phyloP scores from a whole-genome alignment of 2,113 vertebrate species.

The Cyphomyrus discorhynchus region DNA sequence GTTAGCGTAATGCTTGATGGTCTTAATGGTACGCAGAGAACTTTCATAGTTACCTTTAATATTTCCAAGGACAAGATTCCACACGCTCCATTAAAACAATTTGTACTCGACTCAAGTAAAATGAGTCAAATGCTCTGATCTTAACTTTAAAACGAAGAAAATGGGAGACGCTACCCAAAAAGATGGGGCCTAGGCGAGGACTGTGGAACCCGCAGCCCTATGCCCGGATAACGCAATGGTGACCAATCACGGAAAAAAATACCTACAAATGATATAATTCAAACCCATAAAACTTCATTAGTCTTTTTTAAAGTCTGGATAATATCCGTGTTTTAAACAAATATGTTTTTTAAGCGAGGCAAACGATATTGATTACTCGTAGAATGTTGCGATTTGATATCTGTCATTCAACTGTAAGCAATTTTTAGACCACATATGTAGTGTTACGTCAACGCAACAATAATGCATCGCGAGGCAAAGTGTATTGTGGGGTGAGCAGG shows the following conservation, averaged over 20 bases:
- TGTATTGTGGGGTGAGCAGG: not conserved
- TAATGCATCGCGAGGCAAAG: not conserved
- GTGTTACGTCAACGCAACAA: not conserved
- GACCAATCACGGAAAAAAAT: not conserved
- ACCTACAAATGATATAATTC: not conserved
- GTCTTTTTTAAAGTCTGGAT: not conserved
- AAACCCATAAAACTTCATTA: not conserved
- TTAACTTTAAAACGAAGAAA: not conserved
- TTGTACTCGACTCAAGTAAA: not conserved
- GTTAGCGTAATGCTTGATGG: not conserved
- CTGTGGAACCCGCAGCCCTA: not conserved
- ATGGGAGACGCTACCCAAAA: not conserved
- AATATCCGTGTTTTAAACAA: not conserved
- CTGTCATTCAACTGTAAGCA: not conserved
- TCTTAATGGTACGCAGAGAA: not conserved
- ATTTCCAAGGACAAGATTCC: not conserved
- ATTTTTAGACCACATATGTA: not conserved
- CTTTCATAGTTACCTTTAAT: not conserved
- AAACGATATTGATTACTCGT: not conserved
- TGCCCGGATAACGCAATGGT: not conserved
- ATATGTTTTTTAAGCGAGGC: not conserved
- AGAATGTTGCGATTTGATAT: not conserved
- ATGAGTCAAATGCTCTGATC: not conserved
- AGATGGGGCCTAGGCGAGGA: not conserved
- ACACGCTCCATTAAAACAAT: not conserved